phyloP scores from a whole-genome alignment of 1,140 invertebrate species.

The Bombus waltoni region DNA sequence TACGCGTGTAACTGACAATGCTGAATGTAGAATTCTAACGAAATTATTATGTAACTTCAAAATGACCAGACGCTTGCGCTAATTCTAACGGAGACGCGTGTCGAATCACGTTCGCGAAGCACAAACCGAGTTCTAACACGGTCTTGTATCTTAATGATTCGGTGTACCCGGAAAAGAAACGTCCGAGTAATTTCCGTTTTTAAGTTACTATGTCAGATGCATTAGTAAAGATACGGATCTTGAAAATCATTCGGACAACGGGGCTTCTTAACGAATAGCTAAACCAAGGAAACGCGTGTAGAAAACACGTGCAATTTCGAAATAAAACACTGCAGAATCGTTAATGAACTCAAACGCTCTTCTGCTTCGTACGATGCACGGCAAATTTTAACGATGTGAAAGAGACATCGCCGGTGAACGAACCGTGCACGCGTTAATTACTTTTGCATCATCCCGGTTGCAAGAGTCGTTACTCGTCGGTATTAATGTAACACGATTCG shows the following conservation, averaged over 20 bases:
- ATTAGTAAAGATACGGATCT: not conserved
- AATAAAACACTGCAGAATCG: not conserved
- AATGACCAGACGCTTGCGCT: too few species aligned
- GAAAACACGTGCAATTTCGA: not conserved
- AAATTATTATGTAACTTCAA: not conserved
- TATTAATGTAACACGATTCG: not conserved
- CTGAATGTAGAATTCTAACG: not conserved
- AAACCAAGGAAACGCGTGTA: not conserved
- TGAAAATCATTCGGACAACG: not conserved
- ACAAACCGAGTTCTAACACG: not conserved
- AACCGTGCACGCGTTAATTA: slow-evolving; percentile 7
- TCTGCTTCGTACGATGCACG: not conserved
- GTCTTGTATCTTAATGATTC: not conserved
- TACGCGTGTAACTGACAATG: not conserved
- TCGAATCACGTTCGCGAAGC: not conserved
- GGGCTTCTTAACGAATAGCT: not conserved
- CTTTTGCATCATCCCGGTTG: slow-evolving; percentile 1
- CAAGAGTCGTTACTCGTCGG: not conserved
- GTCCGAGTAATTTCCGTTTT: not conserved
- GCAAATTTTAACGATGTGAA: not conserved
- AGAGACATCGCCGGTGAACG: not conserved
- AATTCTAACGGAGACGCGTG: not conserved
- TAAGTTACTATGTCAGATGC: not conserved
- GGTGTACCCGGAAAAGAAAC: not conserved
- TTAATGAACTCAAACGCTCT: slow-evolving; percentile 1